Conservation (phyloP, 23 tunicate genomes). For the Styela clava region DNA sequence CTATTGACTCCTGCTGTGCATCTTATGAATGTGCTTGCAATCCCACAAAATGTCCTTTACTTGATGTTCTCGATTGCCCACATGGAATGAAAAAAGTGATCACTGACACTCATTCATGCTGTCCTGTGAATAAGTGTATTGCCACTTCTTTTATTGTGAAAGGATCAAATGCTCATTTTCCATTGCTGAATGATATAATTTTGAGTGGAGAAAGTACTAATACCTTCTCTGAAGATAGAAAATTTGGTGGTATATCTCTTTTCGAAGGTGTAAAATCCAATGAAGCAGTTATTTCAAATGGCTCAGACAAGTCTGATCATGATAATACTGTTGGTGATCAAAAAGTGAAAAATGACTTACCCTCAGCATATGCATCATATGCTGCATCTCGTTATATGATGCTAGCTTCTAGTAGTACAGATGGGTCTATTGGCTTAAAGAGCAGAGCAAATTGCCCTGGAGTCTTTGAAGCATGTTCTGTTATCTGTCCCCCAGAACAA, state of each 20-base stretch:
- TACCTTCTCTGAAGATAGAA: neutral
- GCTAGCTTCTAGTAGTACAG: slow-evolving; percentile 46
- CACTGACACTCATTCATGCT: slow-evolving; percentile 48
- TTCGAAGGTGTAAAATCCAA: neutral
- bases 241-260: neutral
- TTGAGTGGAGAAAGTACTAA: neutral
- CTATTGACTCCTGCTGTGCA: slow-evolving; percentile 74
- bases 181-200: neutral
- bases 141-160: neutral
- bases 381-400: slow-evolving; percentile 64
- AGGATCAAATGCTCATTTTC: neutral
- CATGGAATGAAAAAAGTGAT: slow-evolving; percentile 19
- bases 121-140: slow-evolving; percentile 68
- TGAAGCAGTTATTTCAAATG: neutral
- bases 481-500: slow-evolving; percentile 53
- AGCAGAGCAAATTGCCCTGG: slow-evolving; percentile 53
- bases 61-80: slow-evolving; percentile 47
- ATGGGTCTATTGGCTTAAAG: slow-evolving; percentile 24
- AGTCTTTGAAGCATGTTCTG: slow-evolving; percentile 53
- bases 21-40: slow-evolving; percentile 89
- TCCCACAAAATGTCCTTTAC: slow-evolving; percentile 54
- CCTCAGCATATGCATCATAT: slow-evolving; percentile 42
- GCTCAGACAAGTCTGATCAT: neutral
- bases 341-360: neutral
- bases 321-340: slow-evolving; percentile 7